These are phyloP conservation scores for Andrena bicolor DNA, from an alignment of 2,888 invertebrate genomes.

Conservation along the genomic window DNA sequence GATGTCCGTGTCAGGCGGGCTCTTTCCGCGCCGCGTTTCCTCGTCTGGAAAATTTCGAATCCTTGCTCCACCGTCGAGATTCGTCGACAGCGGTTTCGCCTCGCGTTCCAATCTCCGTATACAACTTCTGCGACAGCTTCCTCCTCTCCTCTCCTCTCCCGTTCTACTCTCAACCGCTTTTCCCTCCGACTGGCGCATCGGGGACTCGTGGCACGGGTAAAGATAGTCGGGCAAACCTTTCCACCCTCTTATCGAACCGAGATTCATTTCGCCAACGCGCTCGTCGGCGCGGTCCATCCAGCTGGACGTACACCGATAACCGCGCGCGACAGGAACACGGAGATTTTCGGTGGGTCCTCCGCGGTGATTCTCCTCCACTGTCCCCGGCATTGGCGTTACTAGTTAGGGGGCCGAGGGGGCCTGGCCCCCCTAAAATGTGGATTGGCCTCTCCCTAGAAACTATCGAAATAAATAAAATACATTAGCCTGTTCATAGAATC, in stretches of 20 bases:
- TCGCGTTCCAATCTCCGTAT: constrained; percentile 5
- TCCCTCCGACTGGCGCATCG: not conserved
- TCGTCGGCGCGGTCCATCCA: too few species aligned
- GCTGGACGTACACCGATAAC: not conserved
- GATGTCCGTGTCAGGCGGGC: constrained; percentile 1
- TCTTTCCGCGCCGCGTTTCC: constrained; percentile 10
- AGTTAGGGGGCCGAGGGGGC: too few species aligned
- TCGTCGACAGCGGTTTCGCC: constrained; percentile 6
- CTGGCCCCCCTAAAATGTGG: too few species aligned
- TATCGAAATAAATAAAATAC: too few species aligned
- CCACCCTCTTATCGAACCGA: not conserved
- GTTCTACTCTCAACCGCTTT: not conserved
- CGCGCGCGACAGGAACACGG: constrained; percentile 17
- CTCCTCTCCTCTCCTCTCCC: not conserved
- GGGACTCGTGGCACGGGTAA: not conserved
- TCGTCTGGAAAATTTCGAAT: constrained; percentile 50
- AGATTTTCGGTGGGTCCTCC: constrained; percentile 37
- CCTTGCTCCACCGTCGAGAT: constrained; percentile 14
- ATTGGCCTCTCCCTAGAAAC: too few species aligned
- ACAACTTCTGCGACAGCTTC: not conserved
- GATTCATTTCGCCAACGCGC: not conserved
- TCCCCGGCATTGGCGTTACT: too few species aligned
- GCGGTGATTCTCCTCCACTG: not conserved
- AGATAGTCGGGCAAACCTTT: not conserved
- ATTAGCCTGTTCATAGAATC: too few species aligned